These are phyloP conservation scores for Dolichotis patagonum DNA, from an alignment of 2,113 vertebrate genomes.

Conservation along the genomic window DNA sequence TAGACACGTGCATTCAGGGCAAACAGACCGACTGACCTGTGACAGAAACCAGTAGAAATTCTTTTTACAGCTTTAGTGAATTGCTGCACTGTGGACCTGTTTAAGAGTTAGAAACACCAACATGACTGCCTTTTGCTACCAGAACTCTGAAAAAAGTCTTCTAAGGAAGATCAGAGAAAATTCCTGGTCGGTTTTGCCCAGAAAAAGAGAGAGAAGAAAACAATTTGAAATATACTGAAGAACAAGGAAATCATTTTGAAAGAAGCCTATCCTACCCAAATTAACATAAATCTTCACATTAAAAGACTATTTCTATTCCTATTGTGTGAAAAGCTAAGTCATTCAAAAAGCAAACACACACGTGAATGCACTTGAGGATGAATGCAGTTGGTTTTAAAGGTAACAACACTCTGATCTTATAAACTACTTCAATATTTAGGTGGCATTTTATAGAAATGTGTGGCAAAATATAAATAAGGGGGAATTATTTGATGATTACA, in stretches of 20 bases:
- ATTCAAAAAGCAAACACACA: neutral
- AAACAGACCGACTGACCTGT: neutral
- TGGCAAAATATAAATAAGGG: neutral
- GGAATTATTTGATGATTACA: neutral
- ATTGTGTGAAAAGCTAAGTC: neutral
- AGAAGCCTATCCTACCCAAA: neutral
- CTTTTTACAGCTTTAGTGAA: neutral
- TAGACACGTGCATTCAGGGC: neutral
- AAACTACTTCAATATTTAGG: neutral
- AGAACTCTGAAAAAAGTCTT: neutral
- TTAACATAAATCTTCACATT: neutral
- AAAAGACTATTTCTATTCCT: neutral
- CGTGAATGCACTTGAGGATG: neutral
- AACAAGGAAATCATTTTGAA: conserved; percentile 1
- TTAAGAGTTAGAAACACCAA: neutral
- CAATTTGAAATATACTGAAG: neutral
- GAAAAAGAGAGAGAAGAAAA: neutral
- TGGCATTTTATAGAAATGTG: neutral
- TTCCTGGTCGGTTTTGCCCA: neutral
- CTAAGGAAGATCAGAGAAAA: neutral
- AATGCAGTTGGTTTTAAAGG: neutral
- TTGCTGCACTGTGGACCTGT: neutral
- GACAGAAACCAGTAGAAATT: neutral
- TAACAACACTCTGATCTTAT: neutral
- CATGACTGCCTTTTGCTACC: neutral